These are phyloP conservation scores for Steinernema scapterisci DNA, from an alignment of 2,888 invertebrate species.

Conservation along the genomic window DNA sequence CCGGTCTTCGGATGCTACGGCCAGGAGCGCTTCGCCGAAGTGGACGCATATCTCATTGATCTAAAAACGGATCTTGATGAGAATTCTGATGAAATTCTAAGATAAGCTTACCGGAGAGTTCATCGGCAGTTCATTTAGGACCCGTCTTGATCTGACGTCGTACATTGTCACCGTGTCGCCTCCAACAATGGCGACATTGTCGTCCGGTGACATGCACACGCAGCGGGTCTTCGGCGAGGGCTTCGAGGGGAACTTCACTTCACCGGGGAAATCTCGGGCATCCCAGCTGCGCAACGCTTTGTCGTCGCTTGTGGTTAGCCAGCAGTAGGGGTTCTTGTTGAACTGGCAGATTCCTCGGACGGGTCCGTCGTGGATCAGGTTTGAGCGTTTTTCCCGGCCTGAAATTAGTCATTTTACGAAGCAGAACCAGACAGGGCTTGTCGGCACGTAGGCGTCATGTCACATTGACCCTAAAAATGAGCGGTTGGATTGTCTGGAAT, in stretches of 20 bases:
- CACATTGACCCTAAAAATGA: too few relatives aligned
- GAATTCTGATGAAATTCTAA: neutral
- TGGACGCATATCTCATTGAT: conserved; percentile 9
- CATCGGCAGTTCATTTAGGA: neutral
- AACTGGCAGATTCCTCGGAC: conserved; percentile 19
- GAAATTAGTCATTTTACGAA: neutral
- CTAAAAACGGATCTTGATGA: neutral
- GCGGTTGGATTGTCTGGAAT: too few relatives aligned
- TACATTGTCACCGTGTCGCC: neutral
- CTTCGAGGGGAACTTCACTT: conserved; percentile 16
- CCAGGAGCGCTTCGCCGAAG: conserved; percentile 16
- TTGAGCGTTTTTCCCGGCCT: conserved; percentile 20
- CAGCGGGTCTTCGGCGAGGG: neutral
- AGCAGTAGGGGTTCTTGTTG: conserved; percentile 28
- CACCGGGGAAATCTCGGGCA: neutral
- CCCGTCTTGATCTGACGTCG: neutral
- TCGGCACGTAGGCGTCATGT: too few relatives aligned
- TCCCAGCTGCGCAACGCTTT: conserved; percentile 6
- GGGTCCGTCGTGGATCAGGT: conserved; percentile 5
- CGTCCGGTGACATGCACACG: conserved; percentile 24
- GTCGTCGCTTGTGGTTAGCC: conserved; percentile 17
- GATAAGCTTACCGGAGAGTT: conserved; percentile 1
- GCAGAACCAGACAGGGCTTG: too few relatives aligned
- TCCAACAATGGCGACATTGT: neutral
- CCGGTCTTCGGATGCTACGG: neutral